Conservation (phyloP, 1,140 invertebrate genomes). For the Calephelis virginiensis region DNA sequence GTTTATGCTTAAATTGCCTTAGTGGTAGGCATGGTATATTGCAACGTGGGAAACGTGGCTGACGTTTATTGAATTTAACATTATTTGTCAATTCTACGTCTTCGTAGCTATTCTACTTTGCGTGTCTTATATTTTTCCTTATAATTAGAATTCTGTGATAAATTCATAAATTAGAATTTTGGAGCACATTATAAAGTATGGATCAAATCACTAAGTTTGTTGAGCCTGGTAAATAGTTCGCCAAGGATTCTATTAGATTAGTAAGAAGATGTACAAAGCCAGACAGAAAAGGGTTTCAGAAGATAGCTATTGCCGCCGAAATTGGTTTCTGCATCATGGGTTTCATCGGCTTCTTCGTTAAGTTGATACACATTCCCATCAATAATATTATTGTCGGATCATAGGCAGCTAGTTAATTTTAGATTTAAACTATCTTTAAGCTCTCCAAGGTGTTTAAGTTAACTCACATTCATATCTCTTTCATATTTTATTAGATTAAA, state of each 20-base stretch:
- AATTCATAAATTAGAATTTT: too few relatives aligned
- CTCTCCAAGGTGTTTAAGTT: conserved; percentile 48
- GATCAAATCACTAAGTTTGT: conserved; percentile 97
- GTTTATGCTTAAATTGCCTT: too few relatives aligned
- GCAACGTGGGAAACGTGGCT: conserved; percentile 75
- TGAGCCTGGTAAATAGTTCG: conserved; percentile 96
- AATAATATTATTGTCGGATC: conserved; percentile 99
- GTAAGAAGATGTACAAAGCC: conserved; percentile 99
- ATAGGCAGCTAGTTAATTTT: conserved; percentile 61
- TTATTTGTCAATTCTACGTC: conserved; percentile 43
- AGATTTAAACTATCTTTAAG: conserved; percentile 55
- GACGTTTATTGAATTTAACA: conserved; percentile 50
- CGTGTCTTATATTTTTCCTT: neutral
- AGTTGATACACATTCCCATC: conserved; percentile 99
- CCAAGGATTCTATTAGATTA: conserved; percentile 97
- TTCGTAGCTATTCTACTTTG: conserved; percentile 16
- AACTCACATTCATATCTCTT: conserved; percentile 48
- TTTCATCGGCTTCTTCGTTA: conserved; percentile 99
- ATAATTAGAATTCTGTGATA: conserved; percentile 3
- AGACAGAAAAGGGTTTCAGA: conserved; percentile 99
- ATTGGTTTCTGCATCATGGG: conserved; percentile 99
- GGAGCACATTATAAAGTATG: conserved; percentile 81
- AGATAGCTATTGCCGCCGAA: conserved; percentile 99
- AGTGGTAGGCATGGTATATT: too few relatives aligned
- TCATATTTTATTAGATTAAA: conserved; percentile 58